phyloP scores from a whole-genome alignment of 2,888 invertebrate species.

The Sphaeridia pumilis region DNA sequence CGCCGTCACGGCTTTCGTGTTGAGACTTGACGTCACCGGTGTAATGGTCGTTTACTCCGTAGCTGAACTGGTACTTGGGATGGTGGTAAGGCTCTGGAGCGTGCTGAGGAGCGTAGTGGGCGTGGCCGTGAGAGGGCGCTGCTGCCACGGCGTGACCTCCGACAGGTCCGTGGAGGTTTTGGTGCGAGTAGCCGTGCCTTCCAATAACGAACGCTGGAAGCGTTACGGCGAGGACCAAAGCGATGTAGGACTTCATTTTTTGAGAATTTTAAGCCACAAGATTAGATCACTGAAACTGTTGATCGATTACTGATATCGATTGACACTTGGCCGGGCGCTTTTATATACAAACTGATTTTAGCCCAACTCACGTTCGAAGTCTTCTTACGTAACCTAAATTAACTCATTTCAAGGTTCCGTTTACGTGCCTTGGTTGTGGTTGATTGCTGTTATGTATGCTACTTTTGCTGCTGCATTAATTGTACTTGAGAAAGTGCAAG shows the following conservation, averaged over 20 bases:
- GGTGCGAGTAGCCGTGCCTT: conserved; percentile 26
- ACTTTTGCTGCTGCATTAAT: no score
- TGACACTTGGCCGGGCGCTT: neutral
- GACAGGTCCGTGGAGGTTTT: conserved; percentile 23
- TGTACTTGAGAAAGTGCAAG: no score
- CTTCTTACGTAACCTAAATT: no score
- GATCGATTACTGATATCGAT: conserved; percentile 1
- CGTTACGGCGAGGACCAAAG: no score
- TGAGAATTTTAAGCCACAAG: no score
- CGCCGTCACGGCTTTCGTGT: conserved; percentile 58
- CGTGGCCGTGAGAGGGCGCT: conserved; percentile 1
- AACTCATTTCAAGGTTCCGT: no score
- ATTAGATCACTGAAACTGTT: no score
- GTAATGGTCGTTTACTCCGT: conserved; percentile 62
- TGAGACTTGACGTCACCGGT: conserved; percentile 62
- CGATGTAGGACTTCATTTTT: no score
- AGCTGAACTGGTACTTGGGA: conserved; percentile 65
- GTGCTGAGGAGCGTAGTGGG: neutral
- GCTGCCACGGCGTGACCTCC: conserved; percentile 13
- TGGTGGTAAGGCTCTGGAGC: conserved; percentile 38
- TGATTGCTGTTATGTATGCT: no score
- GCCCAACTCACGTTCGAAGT: neutral
- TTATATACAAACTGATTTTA: neutral
- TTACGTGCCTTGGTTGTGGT: no score
- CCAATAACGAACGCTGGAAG: conserved; percentile 18